A percentile compares a stretch with the other conserved stretches of the same genome.
These are phyloP conservation scores for Serilophus lunatus DNA, from an alignment of 2,113 vertebrate species.

Conservation along the genomic window DNA sequence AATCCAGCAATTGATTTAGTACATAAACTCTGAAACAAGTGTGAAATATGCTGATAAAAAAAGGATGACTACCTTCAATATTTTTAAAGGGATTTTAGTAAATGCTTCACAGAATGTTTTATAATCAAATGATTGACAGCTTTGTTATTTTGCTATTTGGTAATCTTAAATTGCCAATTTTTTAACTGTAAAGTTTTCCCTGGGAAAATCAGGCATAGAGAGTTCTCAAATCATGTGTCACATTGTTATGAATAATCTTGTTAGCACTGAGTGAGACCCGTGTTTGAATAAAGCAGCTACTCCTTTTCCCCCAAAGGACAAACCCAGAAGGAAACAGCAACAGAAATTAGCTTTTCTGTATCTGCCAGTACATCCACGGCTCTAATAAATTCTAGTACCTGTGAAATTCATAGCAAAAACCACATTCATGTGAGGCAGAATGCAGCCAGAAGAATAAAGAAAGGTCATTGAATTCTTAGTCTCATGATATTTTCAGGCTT, in stretches of 20 bases:
- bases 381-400: neutral
- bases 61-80: neutral
- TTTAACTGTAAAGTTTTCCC: neutral
- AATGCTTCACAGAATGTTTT: neutral
- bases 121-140: neutral
- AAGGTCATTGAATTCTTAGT: constrained; percentile 6
- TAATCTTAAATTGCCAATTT: neutral
- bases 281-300: constrained; percentile 21
- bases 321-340: neutral
- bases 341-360: neutral
- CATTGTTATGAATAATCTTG: neutral
- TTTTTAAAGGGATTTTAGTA: neutral
- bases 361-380: neutral
- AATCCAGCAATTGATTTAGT: neutral
- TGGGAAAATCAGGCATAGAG: neutral
- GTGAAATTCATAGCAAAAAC: neutral
- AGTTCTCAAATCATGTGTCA: neutral
- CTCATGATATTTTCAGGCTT: constrained; percentile 10
- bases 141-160: neutral
- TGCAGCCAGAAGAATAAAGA: neutral
- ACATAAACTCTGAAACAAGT: neutral
- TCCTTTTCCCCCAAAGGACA: constrained; percentile 34
- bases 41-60: neutral
- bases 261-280: neutral
- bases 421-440: neutral